Base-by-base conservation (phyloP, 2,797 vertebrate species). In the Apogon hyalosoma region DNA sequence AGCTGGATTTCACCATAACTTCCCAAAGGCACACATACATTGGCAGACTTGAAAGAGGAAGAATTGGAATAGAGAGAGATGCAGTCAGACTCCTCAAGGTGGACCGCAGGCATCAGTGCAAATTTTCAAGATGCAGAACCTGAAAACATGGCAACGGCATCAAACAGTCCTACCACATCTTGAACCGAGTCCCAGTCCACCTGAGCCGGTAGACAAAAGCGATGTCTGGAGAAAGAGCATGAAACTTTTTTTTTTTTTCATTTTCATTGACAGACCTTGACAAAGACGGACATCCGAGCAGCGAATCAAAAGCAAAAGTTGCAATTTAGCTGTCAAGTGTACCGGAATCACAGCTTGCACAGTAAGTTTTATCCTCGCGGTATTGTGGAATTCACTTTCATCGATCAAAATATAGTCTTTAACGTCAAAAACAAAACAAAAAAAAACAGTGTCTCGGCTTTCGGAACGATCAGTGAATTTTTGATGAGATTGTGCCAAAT, bases 1-100 rank as follows among this genome's bases (percentile, higher is more conserved):
- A 41, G 63, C 18, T 0, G 10, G 36, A 45, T 46, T 81, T 68
- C 70, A 69, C 36, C 66, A 63, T 56, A 33, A 7, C 51, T 28
- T 82, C 79, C 76, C 41, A 33, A 55, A 72, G 69, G 69, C 39
- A 0, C 12, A 7, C 36, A 42, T 2, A 19, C 54, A 57, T 62
- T 40, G 54, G 50, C 63, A 53, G 62, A 75, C 67, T 77, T 77
- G 46, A 80, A 82, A 82, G 76, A 33, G 14, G 41, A 21, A 11
- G 43, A 47, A 69, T 67, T 75, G 69, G 58, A 69, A 66, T 31
- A 31, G 49, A 77, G 66, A 61, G 53, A 67, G 58, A 58, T 51
- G 43, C 43, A 63, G 63, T 60, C 74, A 47, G 65, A 64, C 56
- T 74, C 47, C 45, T 74, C 13, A 12, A 64, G 79, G 51, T 84